Evolutionary conservation across 1,140 invertebrate genomes (phyloP), one percentile per base, ranked within the genome.

Genomic region (Delia radicum): DNA sequence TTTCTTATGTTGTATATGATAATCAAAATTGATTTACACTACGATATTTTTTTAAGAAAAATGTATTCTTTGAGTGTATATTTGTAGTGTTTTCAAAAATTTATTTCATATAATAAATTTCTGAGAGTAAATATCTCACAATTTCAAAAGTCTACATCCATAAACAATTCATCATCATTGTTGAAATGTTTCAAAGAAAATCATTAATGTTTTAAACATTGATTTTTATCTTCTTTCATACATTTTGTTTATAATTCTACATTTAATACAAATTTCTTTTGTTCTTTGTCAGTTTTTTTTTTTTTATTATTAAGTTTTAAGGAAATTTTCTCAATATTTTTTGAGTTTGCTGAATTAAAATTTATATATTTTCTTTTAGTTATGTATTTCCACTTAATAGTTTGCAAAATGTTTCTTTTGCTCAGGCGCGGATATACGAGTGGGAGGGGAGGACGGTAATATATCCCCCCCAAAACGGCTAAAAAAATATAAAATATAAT

Each of bases 91-190:
- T n/a, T n/a, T n/a, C n/a, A n/a, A n/a, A n/a, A n/a, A n/a, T n/a
- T n/a, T n/a, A n/a, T n/a, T n/a, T n/a, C n/a, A n/a, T n/a, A n/a
- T n/a, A n/a, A n/a, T n/a, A n/a, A n/a, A n/a, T n/a, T n/a, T n/a
- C n/a, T n/a, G n/a, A n/a, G n/a, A n/a, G n/a, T n/a, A n/a, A n/a
- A n/a, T n/a, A n/a, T n/a, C n/a, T n/a, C n/a, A n/a, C n/a, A n/a
- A n/a, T n/a, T n/a, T n/a, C n/a, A n/a, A n/a, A 37, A 7, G 13
- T 37, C 6, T 37, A 37, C 33, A 55, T 55, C 18, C 29, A 65
- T 28, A 65, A 65, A 65, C 62, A 65, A 65, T 65, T 65, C 62
- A 65, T 65, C 62, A 65, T 65, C 62, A 65, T 65, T 29, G 27
- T 65, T 65, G 62, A 29, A 15, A 31, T 29, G 29, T 29, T n/a